These are phyloP conservation scores for Agrenia bidenticulata DNA, from an alignment of 2,888 invertebrate species.

Conservation along the genomic window DNA sequence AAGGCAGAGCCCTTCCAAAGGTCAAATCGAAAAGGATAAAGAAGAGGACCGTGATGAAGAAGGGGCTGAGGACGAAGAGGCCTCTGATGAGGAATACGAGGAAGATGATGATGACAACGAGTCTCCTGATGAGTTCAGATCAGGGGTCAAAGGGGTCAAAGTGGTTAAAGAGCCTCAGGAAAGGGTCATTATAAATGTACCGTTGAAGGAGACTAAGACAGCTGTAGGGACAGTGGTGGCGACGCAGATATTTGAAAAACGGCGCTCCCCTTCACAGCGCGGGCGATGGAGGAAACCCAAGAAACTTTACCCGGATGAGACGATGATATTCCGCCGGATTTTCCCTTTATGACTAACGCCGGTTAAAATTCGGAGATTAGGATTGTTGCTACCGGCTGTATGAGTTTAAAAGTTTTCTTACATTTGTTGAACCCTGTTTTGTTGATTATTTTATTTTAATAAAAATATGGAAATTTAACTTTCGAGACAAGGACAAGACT, in stretches of 20 bases:
- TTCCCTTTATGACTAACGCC: constrained; percentile 34
- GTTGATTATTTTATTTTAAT: too few species aligned
- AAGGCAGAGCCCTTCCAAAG: not conserved
- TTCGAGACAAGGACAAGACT: too few species aligned
- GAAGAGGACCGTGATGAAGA: constrained; percentile 29
- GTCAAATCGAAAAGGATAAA: constrained; percentile 20
- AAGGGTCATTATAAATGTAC: not conserved
- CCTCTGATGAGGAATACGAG: constrained; percentile 7
- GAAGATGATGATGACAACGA: constrained; percentile 15
- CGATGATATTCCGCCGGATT: constrained; percentile 15
- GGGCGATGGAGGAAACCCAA: constrained; percentile 15
- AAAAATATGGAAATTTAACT: too few species aligned
- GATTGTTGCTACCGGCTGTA: too few species aligned
- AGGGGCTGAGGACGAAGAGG: constrained; percentile 26
- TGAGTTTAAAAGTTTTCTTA: too few species aligned
- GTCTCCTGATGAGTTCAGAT: not conserved
- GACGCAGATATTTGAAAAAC: too few species aligned
- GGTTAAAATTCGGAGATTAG: constrained; percentile 24
- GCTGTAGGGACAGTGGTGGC: not conserved
- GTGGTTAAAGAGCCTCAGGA: not conserved
- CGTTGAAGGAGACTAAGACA: not conserved
- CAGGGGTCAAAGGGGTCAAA: constrained; percentile 5
- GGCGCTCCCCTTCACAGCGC: too few species aligned
- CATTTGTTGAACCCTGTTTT: too few species aligned
- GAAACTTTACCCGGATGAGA: constrained; percentile 24